Evolutionary conservation across 2,888 invertebrate species (phyloP).

Genomic region (Coecobrya sp.): DNA sequence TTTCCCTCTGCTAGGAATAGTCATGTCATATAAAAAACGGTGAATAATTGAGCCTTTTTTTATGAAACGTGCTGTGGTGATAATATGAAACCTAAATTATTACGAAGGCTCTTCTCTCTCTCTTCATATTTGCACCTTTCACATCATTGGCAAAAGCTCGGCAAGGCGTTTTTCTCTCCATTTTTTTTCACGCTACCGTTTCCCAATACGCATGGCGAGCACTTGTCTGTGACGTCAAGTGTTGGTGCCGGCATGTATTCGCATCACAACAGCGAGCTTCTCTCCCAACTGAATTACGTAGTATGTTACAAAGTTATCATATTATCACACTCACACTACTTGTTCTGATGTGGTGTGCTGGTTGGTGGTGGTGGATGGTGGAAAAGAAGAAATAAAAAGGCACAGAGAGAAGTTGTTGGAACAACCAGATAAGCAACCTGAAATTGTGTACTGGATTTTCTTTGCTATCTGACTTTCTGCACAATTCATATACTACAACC

Average conservation of each 20-base stretch:
- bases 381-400: background rate
- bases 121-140: background rate
- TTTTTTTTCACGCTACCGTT: background rate
- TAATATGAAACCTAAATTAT: background rate
- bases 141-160: conserved; percentile 6
- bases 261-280: conserved; percentile 31
- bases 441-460: too few species aligned
- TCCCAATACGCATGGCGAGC: conserved; percentile 51
- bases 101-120: background rate
- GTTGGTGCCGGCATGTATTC: conserved; percentile 55
- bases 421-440: background rate
- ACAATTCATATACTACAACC: background rate
- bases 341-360: background rate
- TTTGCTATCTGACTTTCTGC: background rate
- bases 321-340: background rate
- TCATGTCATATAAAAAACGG: too few species aligned
- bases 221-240: conserved; percentile 58
- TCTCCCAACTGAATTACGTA: background rate
- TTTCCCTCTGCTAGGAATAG: too few species aligned
- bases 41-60: too few species aligned
- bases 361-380: too few species aligned
- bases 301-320: background rate
- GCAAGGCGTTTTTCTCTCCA: background rate
- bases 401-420: background rate
- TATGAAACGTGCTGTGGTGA: background rate